Conservation (phyloP, 2,797 vertebrate species). For the Macropus fuliginosus region DNA sequence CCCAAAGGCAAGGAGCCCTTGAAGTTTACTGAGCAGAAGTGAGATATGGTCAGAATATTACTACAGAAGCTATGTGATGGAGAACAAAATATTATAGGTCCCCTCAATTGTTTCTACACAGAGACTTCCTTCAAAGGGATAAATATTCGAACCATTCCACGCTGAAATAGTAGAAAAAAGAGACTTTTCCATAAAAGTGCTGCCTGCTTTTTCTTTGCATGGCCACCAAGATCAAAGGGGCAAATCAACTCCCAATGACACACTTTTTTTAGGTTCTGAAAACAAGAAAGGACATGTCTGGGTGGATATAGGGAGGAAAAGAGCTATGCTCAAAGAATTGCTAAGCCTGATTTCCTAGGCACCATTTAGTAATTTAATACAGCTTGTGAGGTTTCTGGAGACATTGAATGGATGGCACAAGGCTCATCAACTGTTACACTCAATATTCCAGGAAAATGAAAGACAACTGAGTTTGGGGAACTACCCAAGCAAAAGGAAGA, state of each 20-base stretch:
- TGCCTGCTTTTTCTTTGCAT: slow-evolving; percentile 16
- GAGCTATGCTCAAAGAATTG: not conserved
- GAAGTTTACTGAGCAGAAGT: not conserved
- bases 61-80: not conserved
- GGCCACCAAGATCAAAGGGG: slow-evolving; percentile 28
- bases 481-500: not conserved
- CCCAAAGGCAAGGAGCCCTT: not conserved
- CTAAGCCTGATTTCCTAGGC: slow-evolving; percentile 26
- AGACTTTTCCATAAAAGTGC: slow-evolving; percentile 25
- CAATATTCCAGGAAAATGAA: slow-evolving; percentile 10
- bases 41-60: not conserved
- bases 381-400: slow-evolving; percentile 60
- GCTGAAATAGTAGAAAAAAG: slow-evolving; percentile 38
- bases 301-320: slow-evolving; percentile 6
- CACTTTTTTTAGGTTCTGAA: slow-evolving; percentile 3
- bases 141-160: slow-evolving; percentile 41
- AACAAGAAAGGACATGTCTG: slow-evolving; percentile 19
- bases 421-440: slow-evolving; percentile 49
- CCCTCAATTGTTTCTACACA: slow-evolving; percentile 29
- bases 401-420: slow-evolving; percentile 41
- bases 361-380: slow-evolving; percentile 23
- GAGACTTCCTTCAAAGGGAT: slow-evolving; percentile 15
- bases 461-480: slow-evolving; percentile 33
- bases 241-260: slow-evolving; percentile 27
- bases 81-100: not conserved